Base-by-base conservation (phyloP, 2,888 invertebrate genomes). In the Lissocephala sabroskyi region DNA sequence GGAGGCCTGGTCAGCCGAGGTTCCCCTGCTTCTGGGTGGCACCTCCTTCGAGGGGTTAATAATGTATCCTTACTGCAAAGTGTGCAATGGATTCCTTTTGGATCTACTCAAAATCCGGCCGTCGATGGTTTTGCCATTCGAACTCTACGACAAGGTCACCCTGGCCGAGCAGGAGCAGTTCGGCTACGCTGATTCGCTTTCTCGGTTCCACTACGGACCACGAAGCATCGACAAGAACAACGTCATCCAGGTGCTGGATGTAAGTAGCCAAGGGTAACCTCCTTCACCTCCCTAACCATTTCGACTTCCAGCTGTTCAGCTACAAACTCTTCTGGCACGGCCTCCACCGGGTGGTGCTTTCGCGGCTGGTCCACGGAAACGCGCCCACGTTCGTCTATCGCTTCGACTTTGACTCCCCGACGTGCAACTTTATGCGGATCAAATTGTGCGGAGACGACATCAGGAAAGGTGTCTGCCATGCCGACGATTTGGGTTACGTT, bases 161-260 rank as follows among this genome's bases (percentile, higher is more conserved):
- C 41, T 49, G 7, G 56, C 53, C 5, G 46, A 64, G 1, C 67
- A 57, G 0, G 48, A 49, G 7, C 3, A 7, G 23, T 23, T 23
- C 0, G 32, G 51, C 14, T 58, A 66, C 4, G 73, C 79, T 1
- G 41, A 54, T 1, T 74, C 78, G 23, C 67, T 88, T 17, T 79
- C 85, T 17, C 57, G 81, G 11, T 81, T 82, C 33, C 86, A 87
- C 62, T 87, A 84, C 59, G 85, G 83, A 0, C 58, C 70, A 0
- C 44, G 66, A 0, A 37, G 16, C 0, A 62, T 76, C 7, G 32
- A 42, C 17, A 59, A 56, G 10, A 45, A 41, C 28, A 56, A 62
- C 42, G 43, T 84, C 0, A 61, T 80, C 2, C 73, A 82, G 33
- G 76, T 82, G 41, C 41, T 81, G n/a, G 76, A 84, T 53, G 82